phyloP scores from a whole-genome alignment of 2,113 vertebrate genomes.

The Sinocyclocheilus rhinocerous region DNA sequence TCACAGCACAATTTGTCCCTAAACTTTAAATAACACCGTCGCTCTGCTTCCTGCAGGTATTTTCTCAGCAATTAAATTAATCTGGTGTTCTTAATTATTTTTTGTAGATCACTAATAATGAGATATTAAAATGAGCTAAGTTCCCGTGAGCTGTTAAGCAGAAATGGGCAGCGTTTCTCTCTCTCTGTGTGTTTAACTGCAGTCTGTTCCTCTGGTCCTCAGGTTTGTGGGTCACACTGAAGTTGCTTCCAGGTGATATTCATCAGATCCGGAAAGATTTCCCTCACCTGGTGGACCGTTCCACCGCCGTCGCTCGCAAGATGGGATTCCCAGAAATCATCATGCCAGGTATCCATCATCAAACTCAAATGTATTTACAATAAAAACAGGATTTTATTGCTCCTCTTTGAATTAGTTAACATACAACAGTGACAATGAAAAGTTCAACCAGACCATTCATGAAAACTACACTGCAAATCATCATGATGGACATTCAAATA shows the following conservation, averaged over 20 bases:
- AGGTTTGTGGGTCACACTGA: constrained; percentile 97
- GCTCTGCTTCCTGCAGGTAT: not conserved
- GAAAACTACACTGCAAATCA: not conserved
- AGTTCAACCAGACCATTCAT: not conserved
- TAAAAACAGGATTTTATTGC: too few species aligned
- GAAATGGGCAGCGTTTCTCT: not conserved
- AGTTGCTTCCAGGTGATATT: constrained; percentile 94
- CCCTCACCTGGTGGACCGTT: constrained; percentile 94
- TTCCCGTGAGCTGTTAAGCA: not conserved
- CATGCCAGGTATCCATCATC: constrained; percentile 86
- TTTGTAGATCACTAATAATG: constrained; percentile 12
- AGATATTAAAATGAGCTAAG: not conserved
- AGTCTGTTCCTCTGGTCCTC: constrained; percentile 21
- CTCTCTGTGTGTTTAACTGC: not conserved
- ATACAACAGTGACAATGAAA: not conserved
- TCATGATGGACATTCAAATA: not conserved
- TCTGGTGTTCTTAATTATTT: not conserved
- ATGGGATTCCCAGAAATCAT: constrained; percentile 99
- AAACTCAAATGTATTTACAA: not conserved
- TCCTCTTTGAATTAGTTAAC: not conserved
- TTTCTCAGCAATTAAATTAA: not conserved
- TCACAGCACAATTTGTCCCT: not conserved
- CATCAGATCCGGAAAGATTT: constrained; percentile 98
- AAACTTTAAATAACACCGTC: not conserved
- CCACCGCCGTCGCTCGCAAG: constrained; percentile 93